Evolutionary conservation across 2,113 vertebrate species (phyloP), one percentile per base, ranked within the genome.

Genomic region (Neodontobutis hainanensis): DNA sequence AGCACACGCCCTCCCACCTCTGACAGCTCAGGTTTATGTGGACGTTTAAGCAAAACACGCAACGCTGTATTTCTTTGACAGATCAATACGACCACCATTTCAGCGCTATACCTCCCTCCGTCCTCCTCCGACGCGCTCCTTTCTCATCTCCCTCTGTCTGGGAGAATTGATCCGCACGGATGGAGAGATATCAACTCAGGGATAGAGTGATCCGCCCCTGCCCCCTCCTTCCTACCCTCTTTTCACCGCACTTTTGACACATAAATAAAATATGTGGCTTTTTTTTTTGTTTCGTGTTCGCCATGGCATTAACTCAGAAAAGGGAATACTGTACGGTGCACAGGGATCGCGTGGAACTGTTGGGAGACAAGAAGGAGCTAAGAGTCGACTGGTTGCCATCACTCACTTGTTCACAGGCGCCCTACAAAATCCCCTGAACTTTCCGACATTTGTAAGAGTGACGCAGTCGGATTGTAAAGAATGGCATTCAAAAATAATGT

Each of bases 181-280:
- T 83, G 87, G 81, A 89, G 82, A 79, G 87, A 88, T 86, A 89
- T 86, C 83, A 86, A 82, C 77, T 76, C 11, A 49, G 65, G 62
- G 83, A 88, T 86, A 78, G 77, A 90, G 87, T 88, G 87, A 89
- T 87, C 86, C 75, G 65, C 76, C 77, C 81, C 50, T 27, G 8
- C 71, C 63, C 80, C 78, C 70, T 67, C 61, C 76, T 68, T 44
- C 64, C 65, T 50, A 38, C 76, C 62, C 88, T 87, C 78, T 78
- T 81, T 83, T 76, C 83, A 83, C 79, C 61, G 81, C 86, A 86
- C 78, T 89, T 91, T 87, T 89, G 83, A 90, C 89, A 86, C 87
- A 91, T 90, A 80, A 91, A 92, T 92, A 92, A 92, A 92, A 93
- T 88, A 92, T 90, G 88, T 80, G 77, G 79, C 75, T 84, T 86